A percentile compares a stretch with the other conserved stretches of the same genome.
Evolutionary conservation across 92 coral and sea anemone species (phyloP).

Genomic region (Bergia puertoricense): DNA sequence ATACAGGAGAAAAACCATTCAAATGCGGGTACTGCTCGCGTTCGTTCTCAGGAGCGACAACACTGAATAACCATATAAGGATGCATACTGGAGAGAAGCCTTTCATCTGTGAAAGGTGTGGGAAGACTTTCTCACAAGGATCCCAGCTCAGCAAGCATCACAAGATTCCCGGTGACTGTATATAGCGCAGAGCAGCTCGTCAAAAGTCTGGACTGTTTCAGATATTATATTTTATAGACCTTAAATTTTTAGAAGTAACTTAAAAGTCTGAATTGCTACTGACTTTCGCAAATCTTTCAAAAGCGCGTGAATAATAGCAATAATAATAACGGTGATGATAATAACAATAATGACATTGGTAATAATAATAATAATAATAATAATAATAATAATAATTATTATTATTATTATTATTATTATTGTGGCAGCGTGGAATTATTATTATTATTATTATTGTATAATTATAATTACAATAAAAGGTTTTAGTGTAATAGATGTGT

Average conservation of each 20-base stretch:
- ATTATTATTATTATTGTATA: no score
- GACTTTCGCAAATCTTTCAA: background rate
- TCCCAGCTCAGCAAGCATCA: slow-evolving; percentile 90
- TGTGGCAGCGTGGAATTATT: no score
- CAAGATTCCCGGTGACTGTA: slow-evolving; percentile 42
- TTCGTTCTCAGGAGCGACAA: slow-evolving; percentile 89
- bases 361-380: no score
- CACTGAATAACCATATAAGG: slow-evolving; percentile 91
- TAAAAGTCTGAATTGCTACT: no score
- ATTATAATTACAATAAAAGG: no score
- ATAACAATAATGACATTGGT: no score
- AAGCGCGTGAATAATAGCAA: background rate
- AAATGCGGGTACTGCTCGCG: slow-evolving; percentile 96
- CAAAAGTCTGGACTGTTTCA: background rate
- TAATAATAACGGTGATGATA: no score
- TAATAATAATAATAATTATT: no score
- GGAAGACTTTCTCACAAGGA: slow-evolving; percentile 86
- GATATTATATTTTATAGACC: background rate
- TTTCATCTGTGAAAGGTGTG: slow-evolving; percentile 88
- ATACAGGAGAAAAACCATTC: slow-evolving; percentile 89
- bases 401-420: no score
- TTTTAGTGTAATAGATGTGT: no score
- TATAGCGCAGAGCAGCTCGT: background rate
- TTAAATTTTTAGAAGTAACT: background rate
- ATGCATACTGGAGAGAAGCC: slow-evolving; percentile 97